These are phyloP conservation scores for Rutilus rutilus DNA, from an alignment of 2,113 vertebrate species.

Conservation along the genomic window DNA sequence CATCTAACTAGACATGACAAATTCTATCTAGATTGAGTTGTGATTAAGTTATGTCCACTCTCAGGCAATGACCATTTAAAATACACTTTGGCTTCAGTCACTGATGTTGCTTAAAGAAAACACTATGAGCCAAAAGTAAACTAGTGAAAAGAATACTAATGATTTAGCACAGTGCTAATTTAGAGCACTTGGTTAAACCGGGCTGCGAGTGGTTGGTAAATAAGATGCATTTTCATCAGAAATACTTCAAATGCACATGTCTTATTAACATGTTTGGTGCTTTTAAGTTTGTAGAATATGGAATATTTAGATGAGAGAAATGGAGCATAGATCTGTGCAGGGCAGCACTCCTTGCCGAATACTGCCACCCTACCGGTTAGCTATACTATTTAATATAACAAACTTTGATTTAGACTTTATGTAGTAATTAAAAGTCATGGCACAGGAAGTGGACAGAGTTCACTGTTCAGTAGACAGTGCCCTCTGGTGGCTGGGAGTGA, in stretches of 20 bases:
- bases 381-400: not conserved
- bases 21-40: slow-evolving; percentile 5
- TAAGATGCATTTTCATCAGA: too few relatives aligned
- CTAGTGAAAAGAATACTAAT: not conserved
- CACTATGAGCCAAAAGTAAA: not conserved
- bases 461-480: not conserved
- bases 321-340: not conserved
- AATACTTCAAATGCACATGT: too few relatives aligned
- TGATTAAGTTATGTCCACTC: slow-evolving; percentile 1
- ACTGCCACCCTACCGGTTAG: not conserved
- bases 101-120: not conserved
- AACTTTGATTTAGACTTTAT: not conserved
- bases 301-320: not conserved
- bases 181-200: too few relatives aligned
- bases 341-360: not conserved
- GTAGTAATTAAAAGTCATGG: not conserved
- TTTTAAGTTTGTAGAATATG: not conserved
- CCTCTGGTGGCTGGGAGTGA: not conserved
- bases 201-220: too few relatives aligned
- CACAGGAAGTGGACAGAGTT: not conserved
- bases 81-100: not conserved
- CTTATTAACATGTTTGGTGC: too few relatives aligned
- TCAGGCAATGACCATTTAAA: slow-evolving; percentile 9
- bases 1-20: slow-evolving; percentile 4
- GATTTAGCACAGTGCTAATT: not conserved